Evolutionary conservation across 2,888 invertebrate species (phyloP), one percentile per base, ranked within the genome.

Genomic region (Chalcosyrphus nemorum): DNA sequence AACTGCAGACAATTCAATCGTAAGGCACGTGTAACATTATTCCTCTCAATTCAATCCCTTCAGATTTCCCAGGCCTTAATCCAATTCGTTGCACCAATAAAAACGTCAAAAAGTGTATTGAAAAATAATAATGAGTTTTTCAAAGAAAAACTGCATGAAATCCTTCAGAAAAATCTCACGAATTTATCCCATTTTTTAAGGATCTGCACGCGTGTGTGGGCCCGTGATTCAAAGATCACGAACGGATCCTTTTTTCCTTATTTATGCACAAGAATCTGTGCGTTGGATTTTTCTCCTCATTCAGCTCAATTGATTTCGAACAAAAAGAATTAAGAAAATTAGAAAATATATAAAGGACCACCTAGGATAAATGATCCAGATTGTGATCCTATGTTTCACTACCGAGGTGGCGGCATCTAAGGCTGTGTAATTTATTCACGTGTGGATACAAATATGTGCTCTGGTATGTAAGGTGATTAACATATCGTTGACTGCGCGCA

Each of bases 121-220:
- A 66, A 72, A 80, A 71, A 71, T 43, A 75, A 71, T 66, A 65
- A 29, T 27, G 21, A 45, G 57, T 56, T 17, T 43, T 66, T 41
- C 15, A 50, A 56, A 63, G 19, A 70, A 71, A 74, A 66, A 70
- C 35, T 43, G 38, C 6, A 63, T 70, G 7, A 38, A 68, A 38
- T 21, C 1, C 43, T 35, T 54, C 4, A 3, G 1, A 21, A 57
- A 78, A 80, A 70, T 81, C 80, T 78, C 81, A 77, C 75, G 71
- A 63, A 72, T 74, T 35, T 43, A 57, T 63, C 32, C 35, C 45
- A 66, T 63, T 76, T 80, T 45, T 72, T 24, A 32, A 63, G 52
- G 57, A 74, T 78, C 61, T 57, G 35, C 63, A 81, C 72, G 88
- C 90, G 89, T 89, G 89, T 89, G 89, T 90, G 90, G 90, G 89